Evolutionary conservation across 2,113 vertebrate genomes (phyloP).

Genomic region (Phyllostomus discolor): DNA sequence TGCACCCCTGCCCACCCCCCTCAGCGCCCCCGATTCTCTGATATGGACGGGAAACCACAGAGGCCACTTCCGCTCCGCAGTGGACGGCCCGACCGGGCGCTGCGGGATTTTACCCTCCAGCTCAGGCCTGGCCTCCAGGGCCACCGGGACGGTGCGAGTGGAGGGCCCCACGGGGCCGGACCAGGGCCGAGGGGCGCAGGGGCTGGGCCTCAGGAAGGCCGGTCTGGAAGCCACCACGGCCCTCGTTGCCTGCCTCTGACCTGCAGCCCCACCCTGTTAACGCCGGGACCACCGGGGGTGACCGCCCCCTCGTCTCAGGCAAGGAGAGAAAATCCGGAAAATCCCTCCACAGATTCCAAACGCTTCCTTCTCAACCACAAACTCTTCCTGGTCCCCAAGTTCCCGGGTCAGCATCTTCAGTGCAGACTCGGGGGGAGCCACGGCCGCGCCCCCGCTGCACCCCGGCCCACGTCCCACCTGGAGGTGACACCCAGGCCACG

Average conservation of each 20-base stretch:
- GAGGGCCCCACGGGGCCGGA: no score
- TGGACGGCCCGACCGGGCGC: rapidly evolving
- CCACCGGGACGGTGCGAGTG: no score
- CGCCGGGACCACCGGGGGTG: rapidly evolving
- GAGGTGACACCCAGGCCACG: constrained; percentile 32
- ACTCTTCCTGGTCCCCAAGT: neutral
- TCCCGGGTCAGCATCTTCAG: neutral
- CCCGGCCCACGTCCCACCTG: neutral
- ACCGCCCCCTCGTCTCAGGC: neutral
- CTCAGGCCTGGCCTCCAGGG: neutral
- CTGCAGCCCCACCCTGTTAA: neutral
- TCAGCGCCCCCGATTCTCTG: no score
- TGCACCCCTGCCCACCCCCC: no score
- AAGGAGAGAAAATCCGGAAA: neutral
- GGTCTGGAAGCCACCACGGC: rapidly evolving
- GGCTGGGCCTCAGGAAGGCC: neutral
- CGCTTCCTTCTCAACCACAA: neutral
- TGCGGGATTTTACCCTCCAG: rapidly evolving
- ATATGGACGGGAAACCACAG: neutral
- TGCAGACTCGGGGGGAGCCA: neutral
- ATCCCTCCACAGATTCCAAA: neutral
- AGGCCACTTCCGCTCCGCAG: neutral
- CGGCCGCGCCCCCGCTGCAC: neutral
- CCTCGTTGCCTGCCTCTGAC: rapidly evolving
- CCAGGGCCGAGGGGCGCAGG: neutral